Evolutionary conservation across 2,888 invertebrate species (phyloP).

Genomic region (Drosophila paranaensis): DNA sequence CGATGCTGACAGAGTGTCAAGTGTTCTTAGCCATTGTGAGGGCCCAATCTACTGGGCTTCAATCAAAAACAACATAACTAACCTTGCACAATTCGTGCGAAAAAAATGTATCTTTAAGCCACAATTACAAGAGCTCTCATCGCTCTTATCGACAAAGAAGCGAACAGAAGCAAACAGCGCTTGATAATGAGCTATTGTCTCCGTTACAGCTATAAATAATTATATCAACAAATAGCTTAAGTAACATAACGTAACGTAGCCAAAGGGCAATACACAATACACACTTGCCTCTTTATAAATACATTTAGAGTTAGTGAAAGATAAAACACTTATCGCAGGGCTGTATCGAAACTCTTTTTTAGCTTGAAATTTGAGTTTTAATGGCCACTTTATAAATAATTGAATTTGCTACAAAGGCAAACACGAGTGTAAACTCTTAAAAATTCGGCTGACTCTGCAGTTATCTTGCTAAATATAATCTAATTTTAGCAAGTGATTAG

Average conservation of each 20-base stretch:
- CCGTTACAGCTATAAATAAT: neutral
- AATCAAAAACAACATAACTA: slow-evolving; percentile 56
- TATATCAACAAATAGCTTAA: neutral
- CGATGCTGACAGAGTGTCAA: slow-evolving; percentile 62
- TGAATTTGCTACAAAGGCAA: no score
- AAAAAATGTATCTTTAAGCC: neutral
- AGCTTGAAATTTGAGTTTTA: neutral
- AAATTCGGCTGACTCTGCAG: no score
- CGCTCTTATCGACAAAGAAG: slow-evolving; percentile 13
- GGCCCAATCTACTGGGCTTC: slow-evolving; percentile 44
- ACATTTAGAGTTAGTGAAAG: neutral
- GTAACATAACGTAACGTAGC: neutral
- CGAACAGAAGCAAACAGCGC: neutral
- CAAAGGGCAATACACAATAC: neutral
- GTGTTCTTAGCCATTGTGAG: slow-evolving; percentile 65
- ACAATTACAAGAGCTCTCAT: slow-evolving; percentile 25
- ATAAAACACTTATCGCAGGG: neutral
- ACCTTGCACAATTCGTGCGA: slow-evolving; percentile 66
- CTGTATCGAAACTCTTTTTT: neutral
- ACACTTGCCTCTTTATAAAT: neutral
- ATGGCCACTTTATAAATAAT: no score
- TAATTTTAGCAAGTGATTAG: neutral
- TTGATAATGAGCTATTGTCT: slow-evolving; percentile 6
- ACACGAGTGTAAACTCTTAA: no score
- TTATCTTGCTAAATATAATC: no score